Base-by-base conservation (phyloP, 2,797 vertebrate genomes). In the Tachyglossus aculeatus region DNA sequence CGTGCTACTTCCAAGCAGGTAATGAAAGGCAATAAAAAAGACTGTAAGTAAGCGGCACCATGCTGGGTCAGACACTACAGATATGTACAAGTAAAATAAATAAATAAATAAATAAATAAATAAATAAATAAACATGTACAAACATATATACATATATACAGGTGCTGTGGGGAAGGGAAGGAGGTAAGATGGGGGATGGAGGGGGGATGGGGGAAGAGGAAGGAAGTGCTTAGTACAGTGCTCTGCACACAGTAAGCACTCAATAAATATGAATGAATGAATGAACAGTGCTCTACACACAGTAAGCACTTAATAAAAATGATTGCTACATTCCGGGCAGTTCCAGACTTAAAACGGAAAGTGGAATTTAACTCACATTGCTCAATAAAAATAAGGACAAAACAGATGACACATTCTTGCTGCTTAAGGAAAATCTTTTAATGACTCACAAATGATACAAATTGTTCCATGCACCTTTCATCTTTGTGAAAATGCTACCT, bases 401-500 rank as follows among this genome's bases (percentile, higher is more conserved):
- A 87, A 77, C 55, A 82, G 65, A 87, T 87, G 62, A 84, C 74
- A 86, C 82, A 87, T 88, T 88, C 64, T 70, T 84, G 58, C 78
- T 87, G 59, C 69, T 81, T 71, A 86, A 90, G 75, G 79, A 88
- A 91, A 89, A 87, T 71, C 74, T 82, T 50, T 9, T 67, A 29
- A 64, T 92, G 89, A 90, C 72, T 90, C 90, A 90, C 72, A 77
- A 33, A 63, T 39, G 54, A 80, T 63, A 86, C 59, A 87, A 71
- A 85, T 86, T 84, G 88, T 88, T 90, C 90, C 89, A 63, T 78
- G 82, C 79, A 90, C 88, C 86, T 88, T 88, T 87, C 88, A 90
- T 91, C 86, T 84, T 77, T 84, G 73, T 85, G 73, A 82, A 85
- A 81, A 69, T 76, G 56, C 71, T 72, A 75, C 54, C 32, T 38